Conservation (phyloP, 2,113 vertebrate species). For the Psophia crepitans region DNA sequence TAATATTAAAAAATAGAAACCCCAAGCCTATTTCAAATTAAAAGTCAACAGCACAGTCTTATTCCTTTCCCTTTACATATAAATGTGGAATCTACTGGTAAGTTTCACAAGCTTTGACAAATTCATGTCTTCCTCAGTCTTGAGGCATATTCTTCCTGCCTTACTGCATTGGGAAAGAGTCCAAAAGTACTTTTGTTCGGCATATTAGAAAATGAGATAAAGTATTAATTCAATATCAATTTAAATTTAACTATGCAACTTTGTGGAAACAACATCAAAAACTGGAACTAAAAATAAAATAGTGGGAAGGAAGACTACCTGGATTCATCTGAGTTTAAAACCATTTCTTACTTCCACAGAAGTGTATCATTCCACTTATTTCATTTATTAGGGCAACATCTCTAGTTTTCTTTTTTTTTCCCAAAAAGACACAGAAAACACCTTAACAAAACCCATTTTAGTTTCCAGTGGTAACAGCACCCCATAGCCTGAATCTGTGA, state of each 20-base stretch:
- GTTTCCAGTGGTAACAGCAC: neutral
- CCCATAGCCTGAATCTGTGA: slow-evolving; percentile 9
- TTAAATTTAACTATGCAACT: neutral
- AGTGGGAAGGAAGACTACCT: neutral
- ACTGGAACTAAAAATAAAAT: neutral
- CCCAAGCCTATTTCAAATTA: neutral
- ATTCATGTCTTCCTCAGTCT: neutral
- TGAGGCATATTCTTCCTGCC: neutral
- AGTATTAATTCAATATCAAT: slow-evolving; percentile 42
- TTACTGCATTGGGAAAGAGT: slow-evolving; percentile 4
- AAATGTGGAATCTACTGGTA: neutral
- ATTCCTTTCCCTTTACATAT: neutral
- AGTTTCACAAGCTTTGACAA: neutral
- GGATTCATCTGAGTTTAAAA: neutral
- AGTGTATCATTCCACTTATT: neutral
- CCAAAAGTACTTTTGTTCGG: neutral
- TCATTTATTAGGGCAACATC: neutral
- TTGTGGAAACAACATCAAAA: neutral
- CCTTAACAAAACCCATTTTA: neutral
- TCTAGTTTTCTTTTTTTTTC: neutral
- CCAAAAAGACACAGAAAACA: neutral
- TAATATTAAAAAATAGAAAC: neutral
- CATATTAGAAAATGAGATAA: slow-evolving; percentile 45
- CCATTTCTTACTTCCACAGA: neutral
- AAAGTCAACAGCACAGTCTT: neutral